phyloP scores from a whole-genome alignment of 1,140 invertebrate species.

The Rhopalosiphum padi region DNA sequence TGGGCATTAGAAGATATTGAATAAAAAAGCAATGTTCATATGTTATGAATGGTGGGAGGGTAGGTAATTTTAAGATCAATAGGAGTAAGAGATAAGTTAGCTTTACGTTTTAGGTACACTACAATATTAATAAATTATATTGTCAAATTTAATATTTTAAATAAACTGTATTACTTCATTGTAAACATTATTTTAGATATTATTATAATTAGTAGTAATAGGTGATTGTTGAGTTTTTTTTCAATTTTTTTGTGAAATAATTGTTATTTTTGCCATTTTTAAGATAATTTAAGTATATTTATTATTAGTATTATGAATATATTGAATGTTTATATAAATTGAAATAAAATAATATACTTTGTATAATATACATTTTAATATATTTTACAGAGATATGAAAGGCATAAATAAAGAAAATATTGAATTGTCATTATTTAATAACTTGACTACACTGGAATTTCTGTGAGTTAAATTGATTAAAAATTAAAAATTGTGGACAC shows the following conservation, averaged over 20 bases:
- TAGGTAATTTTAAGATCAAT: not conserved
- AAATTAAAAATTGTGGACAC: not conserved
- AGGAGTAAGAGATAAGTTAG: not conserved
- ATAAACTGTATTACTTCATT: not conserved
- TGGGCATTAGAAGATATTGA: too few relatives aligned
- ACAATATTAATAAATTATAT: not conserved
- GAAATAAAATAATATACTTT: not conserved
- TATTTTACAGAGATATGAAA: constrained; percentile 9
- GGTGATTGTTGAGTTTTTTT: not conserved
- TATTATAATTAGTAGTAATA: not conserved
- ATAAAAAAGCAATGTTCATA: not conserved
- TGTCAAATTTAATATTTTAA: not conserved
- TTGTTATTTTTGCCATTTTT: not conserved
- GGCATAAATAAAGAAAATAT: constrained; percentile 69
- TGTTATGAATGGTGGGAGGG: not conserved
- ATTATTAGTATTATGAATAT: not conserved
- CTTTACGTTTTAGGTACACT: not conserved
- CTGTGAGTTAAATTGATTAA: constrained; percentile 61
- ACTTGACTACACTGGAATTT: constrained; percentile 66
- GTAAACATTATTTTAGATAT: not conserved
- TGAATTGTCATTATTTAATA: constrained; percentile 67
- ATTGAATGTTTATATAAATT: not conserved
- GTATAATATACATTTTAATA: not conserved
- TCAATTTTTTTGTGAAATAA: not conserved
- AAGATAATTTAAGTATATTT: not conserved